A percentile compares a stretch with the other conserved stretches of the same genome.
Evolutionary conservation across 2,797 vertebrate genomes (phyloP).

Genomic region (Halcyon chelicuti): DNA sequence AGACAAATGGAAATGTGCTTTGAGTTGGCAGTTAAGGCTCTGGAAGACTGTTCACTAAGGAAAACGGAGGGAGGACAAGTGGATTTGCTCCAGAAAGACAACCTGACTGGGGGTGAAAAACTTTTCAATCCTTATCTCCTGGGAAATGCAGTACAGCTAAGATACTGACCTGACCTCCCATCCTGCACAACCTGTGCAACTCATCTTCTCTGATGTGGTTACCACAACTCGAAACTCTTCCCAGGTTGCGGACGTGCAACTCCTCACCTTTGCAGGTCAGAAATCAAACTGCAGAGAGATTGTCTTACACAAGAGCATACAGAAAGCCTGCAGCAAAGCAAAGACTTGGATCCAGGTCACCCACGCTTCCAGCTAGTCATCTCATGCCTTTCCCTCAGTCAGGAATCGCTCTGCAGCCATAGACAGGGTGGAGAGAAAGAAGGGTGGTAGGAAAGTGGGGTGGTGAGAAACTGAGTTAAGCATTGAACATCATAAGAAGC

Average conservation of each 20-base stretch:
- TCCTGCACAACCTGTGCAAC: not conserved
- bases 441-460: not conserved
- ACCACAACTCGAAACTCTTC: not conserved
- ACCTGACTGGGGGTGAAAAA: not conserved
- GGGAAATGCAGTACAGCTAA: not conserved
- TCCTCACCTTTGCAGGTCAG: not conserved
- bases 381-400: not conserved
- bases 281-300: not conserved
- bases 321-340: not conserved
- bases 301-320: not conserved
- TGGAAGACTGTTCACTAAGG: not conserved
- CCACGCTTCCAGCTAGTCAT: not conserved
- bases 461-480: not conserved
- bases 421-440: not conserved
- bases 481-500: not conserved
- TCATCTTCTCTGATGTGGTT: not conserved
- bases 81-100: not conserved
- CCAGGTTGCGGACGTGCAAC: fast-evolving
- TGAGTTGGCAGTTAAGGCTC: not conserved
- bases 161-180: not conserved
- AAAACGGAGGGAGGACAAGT: not conserved
- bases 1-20: not conserved
- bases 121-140: not conserved
- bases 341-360: not conserved
- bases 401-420: not conserved